phyloP scores from a whole-genome alignment of 2,888 invertebrate species.

The Psylliodes chrysocephalus region DNA sequence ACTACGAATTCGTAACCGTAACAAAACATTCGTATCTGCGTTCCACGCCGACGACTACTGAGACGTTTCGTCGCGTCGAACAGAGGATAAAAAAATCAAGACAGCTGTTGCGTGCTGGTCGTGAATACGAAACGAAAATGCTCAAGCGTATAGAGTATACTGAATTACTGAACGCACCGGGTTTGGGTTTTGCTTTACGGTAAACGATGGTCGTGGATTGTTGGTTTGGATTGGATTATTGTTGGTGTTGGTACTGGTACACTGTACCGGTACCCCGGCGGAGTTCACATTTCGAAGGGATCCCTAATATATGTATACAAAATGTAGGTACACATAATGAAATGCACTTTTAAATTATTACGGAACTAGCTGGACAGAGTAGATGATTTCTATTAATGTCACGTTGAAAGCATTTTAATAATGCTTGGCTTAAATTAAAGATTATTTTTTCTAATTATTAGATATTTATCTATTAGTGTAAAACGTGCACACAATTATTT shows the following conservation, averaged over 20 bases:
- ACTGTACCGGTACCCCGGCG: not conserved
- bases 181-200: too few species aligned
- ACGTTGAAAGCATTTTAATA: too few species aligned
- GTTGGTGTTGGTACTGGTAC: too few species aligned
- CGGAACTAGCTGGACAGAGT: not conserved
- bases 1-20: not conserved
- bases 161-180: not conserved
- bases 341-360: too few species aligned
- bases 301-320: not conserved
- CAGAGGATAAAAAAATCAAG: slow-evolving; percentile 6
- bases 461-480: too few species aligned
- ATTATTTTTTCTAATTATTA: too few species aligned
- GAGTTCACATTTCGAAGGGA: not conserved
- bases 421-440: too few species aligned
- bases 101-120: slow-evolving; percentile 21
- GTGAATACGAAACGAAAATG: slow-evolving; percentile 16
- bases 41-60: slow-evolving; percentile 14
- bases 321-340: not conserved
- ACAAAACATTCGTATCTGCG: not conserved
- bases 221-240: not conserved
- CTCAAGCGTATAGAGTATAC: not conserved
- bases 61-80: not conserved
- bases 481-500: too few species aligned
- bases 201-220: too few species aligned
- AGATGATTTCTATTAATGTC: too few species aligned